Conservation (phyloP, 2,797 vertebrate species). For the Argentina silus region DNA sequence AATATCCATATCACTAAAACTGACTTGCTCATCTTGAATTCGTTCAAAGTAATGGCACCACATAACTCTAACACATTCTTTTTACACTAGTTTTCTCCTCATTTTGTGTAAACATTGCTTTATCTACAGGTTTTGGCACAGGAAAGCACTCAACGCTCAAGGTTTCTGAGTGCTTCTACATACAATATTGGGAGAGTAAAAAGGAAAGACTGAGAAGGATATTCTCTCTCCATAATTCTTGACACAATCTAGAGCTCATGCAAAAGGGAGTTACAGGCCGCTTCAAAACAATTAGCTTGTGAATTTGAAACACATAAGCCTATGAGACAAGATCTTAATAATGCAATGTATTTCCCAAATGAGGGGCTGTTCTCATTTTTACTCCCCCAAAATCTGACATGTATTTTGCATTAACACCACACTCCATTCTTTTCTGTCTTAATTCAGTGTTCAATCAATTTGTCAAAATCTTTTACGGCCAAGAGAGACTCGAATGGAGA, state of each 20-base stretch:
- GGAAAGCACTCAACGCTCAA: background rate
- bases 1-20: background rate
- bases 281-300: conserved; percentile 37
- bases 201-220: background rate
- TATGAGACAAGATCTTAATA: conserved; percentile 51
- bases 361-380: conserved; percentile 32
- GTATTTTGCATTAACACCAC: conserved; percentile 42
- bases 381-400: conserved; percentile 27
- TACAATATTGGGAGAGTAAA: background rate
- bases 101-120: background rate
- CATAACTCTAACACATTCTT: conserved; percentile 1
- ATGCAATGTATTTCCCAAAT: conserved; percentile 49
- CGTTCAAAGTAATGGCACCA: background rate
- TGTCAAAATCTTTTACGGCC: conserved; percentile 7
- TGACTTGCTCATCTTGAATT: background rate
- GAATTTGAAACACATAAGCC: conserved; percentile 38
- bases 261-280: background rate
- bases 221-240: background rate
- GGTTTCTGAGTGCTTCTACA: background rate
- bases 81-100: background rate
- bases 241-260: background rate
- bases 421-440: conserved; percentile 30
- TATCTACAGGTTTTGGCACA: background rate
- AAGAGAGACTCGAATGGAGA: conserved; percentile 8
- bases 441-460: conserved; percentile 35